Base-by-base conservation (phyloP, 2,113 vertebrate genomes). In the Nanorana parkeri region DNA sequence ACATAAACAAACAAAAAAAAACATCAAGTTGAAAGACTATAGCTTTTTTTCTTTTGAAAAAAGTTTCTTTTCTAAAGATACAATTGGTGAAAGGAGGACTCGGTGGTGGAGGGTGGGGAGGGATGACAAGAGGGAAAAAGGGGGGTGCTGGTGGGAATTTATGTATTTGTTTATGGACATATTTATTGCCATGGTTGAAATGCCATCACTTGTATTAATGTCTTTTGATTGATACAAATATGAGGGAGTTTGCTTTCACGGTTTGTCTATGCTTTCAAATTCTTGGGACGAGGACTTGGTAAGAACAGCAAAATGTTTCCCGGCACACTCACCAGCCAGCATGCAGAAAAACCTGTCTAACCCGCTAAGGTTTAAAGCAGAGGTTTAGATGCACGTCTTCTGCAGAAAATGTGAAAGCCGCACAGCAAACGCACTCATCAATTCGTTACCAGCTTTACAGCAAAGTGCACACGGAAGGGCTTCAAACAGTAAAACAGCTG, bases 121-220 rank as follows among this genome's bases (percentile, higher is more conserved):
- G 52, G 52, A 66, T 60, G 17, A 28, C 24, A 61, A 63, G 80
- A 36, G 52, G 51, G 65, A 6, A 7, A 41, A 72, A 8, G 23
- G 71, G 80, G 52, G 60, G 20, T 7, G 26, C 23, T 64, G 68
- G 71, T 20, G 69, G 80, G 72, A 76, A 76, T 76, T 67, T 67
- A 68, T 83, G 80, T 83, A 83, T 76, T 76, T 75, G 71, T 83
- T 81, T 76, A 68, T 83, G 80, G 73, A 68, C 52, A 76, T 83
- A 83, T 83, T 83, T 83, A 83, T 76, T 76, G 80, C 68, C 80
- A 56, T 74, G 80, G 69, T 81, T 81, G 74, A 66, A 66, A 81
- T 67, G 80, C 61, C 69, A 81, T 28, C 68, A 82, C 69, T 74
- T 82, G 72, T 83, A 83, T 76, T 66, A 83, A 76, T 74, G 80